Percentiles rank a stretch among this genome's conserved stretches.
These are phyloP conservation scores for Labeo catla DNA, from an alignment of 2,113 vertebrate species.

Conservation along the genomic window DNA sequence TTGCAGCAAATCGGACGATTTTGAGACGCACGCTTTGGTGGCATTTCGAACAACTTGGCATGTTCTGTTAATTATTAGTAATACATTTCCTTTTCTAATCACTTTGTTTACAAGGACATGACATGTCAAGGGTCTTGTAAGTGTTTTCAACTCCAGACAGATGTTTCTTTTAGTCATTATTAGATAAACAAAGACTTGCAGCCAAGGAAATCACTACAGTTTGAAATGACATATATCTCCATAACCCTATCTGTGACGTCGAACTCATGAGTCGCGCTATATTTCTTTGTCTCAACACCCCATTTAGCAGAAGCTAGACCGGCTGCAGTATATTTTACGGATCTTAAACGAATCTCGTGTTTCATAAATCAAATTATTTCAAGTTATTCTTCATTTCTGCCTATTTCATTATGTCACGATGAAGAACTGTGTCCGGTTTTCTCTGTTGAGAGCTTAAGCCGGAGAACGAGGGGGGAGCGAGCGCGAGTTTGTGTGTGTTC, in stretches of 20 bases:
- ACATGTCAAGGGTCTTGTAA: conserved; percentile 22
- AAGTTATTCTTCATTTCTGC: conserved; percentile 27
- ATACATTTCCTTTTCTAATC: conserved; percentile 17
- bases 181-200: conserved; percentile 34
- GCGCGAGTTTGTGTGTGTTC: conserved; percentile 39
- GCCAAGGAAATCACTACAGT: conserved; percentile 26
- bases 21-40: not conserved
- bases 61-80: conserved; percentile 1
- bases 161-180: conserved; percentile 32
- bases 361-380: conserved; percentile 16
- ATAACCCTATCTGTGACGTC: not conserved
- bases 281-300: conserved; percentile 22
- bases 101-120: conserved; percentile 14
- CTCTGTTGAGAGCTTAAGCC: conserved; percentile 19
- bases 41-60: not conserved
- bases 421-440: conserved; percentile 1
- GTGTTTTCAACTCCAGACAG: conserved; percentile 9
- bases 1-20: conserved; percentile 3
- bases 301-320: not conserved
- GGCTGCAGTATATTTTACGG: conserved; percentile 13
- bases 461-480: conserved; percentile 30
- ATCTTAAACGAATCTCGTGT: conserved; percentile 1
- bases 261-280: not conserved
- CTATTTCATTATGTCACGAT: conserved; percentile 17
- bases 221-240: conserved; percentile 13